Conservation (phyloP, 2,888 invertebrate species). For the Polia nebulosa region DNA sequence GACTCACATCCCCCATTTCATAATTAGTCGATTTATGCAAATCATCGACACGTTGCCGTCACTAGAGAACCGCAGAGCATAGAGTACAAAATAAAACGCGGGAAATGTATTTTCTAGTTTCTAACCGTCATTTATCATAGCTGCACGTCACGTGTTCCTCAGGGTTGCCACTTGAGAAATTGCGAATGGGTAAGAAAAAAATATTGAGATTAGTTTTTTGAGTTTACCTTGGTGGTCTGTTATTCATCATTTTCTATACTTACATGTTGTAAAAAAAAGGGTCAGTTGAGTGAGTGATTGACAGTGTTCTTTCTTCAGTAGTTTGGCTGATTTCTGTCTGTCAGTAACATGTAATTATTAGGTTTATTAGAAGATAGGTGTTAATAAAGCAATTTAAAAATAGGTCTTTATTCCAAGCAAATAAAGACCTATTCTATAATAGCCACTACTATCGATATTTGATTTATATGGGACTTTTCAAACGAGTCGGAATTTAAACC, state of each 20-base stretch:
- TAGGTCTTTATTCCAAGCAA: too few species aligned
- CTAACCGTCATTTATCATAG: conserved; percentile 68
- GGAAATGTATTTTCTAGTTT: conserved; percentile 64
- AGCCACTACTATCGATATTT: too few species aligned
- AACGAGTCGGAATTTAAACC: background rate
- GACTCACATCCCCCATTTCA: too few species aligned
- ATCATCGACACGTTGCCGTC: background rate
- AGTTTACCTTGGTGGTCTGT: conserved; percentile 18
- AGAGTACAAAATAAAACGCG: conserved; percentile 55
- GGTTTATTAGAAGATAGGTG: background rate
- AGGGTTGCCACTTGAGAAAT: conserved; percentile 62
- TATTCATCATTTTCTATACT: background rate
- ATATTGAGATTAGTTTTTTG: conserved; percentile 8
- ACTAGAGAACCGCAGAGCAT: background rate
- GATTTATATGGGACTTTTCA: background rate
- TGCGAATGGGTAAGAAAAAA: conserved; percentile 8
- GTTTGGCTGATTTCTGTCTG: background rate
- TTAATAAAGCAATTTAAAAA: too few species aligned
- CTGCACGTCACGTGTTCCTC: conserved; percentile 52
- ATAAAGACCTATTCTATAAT: too few species aligned
- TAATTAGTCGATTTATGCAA: background rate
- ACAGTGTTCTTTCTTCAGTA: background rate
- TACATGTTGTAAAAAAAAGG: background rate
- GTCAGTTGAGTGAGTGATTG: background rate
- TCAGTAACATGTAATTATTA: background rate